Base-by-base conservation (phyloP, 1,140 invertebrate species). In the Camponotus floridanus region DNA sequence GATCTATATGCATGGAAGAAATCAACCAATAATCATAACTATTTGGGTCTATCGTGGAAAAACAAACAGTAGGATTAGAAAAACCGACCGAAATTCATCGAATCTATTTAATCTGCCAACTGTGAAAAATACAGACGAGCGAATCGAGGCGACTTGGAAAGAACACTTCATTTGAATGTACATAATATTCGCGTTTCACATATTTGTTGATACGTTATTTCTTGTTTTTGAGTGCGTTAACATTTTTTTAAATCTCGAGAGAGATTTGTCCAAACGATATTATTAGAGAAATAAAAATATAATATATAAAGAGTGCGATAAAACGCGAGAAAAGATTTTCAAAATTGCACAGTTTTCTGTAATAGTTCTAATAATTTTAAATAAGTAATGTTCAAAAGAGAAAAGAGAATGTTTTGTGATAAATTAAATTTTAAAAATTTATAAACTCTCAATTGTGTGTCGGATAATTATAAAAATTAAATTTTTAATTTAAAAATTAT, bases 1-100 rank as follows among this genome's bases (percentile, higher is more conserved):
- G 2, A 78, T 78, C 13, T 78, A 51, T 65, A 65, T 36, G 51
- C 42, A 65, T 48, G 18, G 18, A 78, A 65, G 18, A 78, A 78
- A 78, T 78, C 61, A 62, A 1, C 42, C 15, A 18, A 78, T 78
- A 51, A 78, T 65, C 76, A 51, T 65, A 11, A 62, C 42, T 11
- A 64, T 9, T 55, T 64, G 51, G 7, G 1, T 67, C 11, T 33
- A 36, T 21, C 31, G 59, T 51, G 42, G 7, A 65, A 67, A 76
- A 79, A 64, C 9, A 65, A 48, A 26, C n/a, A 31, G 2, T 33
- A 65, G 15, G 18, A 51, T 51, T 51, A 51, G 1, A 48, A 51
- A 51, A 55, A 21, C 2, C 26, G 61, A 61, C 42, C 45, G n/a
- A 79, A 36, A 65, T 79, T 79, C n/a, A 59, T 3, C 42, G 21